phyloP scores from a whole-genome alignment of 2,113 vertebrate species.

The Lampris incognitus region DNA sequence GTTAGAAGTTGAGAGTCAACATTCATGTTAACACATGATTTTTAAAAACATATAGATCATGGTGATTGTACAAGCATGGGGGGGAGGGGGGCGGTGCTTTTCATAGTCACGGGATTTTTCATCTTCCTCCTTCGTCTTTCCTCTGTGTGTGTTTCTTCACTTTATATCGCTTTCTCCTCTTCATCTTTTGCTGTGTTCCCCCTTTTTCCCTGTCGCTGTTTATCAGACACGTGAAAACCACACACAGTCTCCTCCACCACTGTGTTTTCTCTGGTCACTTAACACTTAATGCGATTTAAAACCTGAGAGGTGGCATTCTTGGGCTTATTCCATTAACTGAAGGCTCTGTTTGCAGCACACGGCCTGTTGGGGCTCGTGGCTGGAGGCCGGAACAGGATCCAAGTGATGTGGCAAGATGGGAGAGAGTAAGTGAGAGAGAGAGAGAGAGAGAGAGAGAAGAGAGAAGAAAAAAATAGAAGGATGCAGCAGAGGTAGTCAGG shows the following conservation, averaged over 20 bases:
- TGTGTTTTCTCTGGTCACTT: slow-evolving; percentile 54
- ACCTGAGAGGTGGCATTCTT: slow-evolving; percentile 66
- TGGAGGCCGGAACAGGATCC: slow-evolving; percentile 59
- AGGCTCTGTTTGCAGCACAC: slow-evolving; percentile 48
- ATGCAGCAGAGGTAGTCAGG: not conserved
- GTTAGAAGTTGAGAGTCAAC: slow-evolving; percentile 22
- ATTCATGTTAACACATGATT: slow-evolving; percentile 62
- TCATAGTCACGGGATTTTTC: not conserved
- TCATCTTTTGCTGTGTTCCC: not conserved
- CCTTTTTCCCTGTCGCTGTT: not conserved
- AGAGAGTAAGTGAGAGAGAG: not conserved
- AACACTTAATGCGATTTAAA: slow-evolving; percentile 38
- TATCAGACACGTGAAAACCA: not conserved
- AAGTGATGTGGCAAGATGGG: slow-evolving; percentile 33
- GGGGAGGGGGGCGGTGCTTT: not conserved
- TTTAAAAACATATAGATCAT: slow-evolving; percentile 36
- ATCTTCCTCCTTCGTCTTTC: not conserved
- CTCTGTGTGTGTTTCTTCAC: not conserved
- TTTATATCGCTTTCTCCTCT: not conserved
- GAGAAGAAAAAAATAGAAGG: not conserved
- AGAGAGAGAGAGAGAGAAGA: slow-evolving; percentile 6
- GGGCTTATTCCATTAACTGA: slow-evolving; percentile 51
- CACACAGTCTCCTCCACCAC: not conserved
- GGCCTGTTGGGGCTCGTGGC: slow-evolving; percentile 65
- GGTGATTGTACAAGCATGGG: not conserved